Evolutionary conservation across 2,113 vertebrate species (phyloP).

Genomic region (Aphyosemion australe): DNA sequence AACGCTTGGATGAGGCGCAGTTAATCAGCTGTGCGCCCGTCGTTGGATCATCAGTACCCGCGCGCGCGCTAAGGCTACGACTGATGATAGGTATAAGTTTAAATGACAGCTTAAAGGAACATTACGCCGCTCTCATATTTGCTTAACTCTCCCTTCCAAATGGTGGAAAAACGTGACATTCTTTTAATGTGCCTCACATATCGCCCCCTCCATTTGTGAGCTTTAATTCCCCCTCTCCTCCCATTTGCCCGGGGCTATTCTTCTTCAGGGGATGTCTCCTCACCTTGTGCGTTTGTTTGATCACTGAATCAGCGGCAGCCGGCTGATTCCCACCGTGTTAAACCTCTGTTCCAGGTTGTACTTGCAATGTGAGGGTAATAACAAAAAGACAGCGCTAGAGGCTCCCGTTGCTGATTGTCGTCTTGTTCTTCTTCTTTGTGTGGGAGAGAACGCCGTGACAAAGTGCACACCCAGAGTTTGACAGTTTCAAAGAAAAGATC

Average conservation of each 20-base stretch:
- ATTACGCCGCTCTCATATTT: constrained; percentile 79
- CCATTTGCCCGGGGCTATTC: constrained; percentile 49
- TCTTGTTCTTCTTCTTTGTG: constrained; percentile 36
- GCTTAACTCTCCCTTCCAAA: constrained; percentile 75
- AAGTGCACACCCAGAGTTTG: constrained; percentile 66
- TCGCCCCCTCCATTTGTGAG: constrained; percentile 47
- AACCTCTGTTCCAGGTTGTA: constrained; percentile 63
- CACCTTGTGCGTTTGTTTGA: constrained; percentile 63
- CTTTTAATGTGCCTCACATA: constrained; percentile 55
- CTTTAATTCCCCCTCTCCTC: constrained; percentile 23
- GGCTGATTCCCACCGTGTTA: constrained; percentile 20
- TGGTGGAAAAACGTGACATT: constrained; percentile 70
- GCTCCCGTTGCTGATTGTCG: constrained; percentile 41
- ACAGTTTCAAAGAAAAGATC: constrained; percentile 66
- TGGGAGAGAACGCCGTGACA: constrained; percentile 55
- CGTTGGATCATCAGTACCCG: constrained; percentile 74
- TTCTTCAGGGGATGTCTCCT: constrained; percentile 58
- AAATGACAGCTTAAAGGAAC: constrained; percentile 82
- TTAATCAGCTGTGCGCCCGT: constrained; percentile 76
- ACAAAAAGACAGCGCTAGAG: constrained; percentile 27
- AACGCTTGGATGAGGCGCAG: constrained; percentile 80
- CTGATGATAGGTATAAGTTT: constrained; percentile 79
- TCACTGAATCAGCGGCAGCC: constrained; percentile 23
- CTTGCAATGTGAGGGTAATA: constrained; percentile 30
- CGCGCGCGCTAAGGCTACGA: constrained; percentile 59